Base-by-base conservation (phyloP, 2,888 invertebrate genomes). In the Ischnus inquisitorius region DNA sequence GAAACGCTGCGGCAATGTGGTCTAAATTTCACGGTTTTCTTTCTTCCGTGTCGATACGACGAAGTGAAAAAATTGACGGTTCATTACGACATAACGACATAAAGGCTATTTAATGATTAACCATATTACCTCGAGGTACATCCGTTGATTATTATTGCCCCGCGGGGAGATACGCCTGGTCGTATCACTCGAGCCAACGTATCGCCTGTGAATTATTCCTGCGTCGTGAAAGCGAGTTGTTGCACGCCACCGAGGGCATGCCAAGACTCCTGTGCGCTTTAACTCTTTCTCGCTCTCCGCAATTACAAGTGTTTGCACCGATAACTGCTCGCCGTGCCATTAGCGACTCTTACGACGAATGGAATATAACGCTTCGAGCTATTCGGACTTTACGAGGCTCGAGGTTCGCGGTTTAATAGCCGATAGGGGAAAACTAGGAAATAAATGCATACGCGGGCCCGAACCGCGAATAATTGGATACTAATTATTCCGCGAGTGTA, bases 351-450 rank as follows among this genome's bases (percentile, higher is more conserved):
- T 8, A 48, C 46, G 43, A 39, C 5, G 25, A 57, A 16, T 60
- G 14, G 34, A 10, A 48, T 34, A 34, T 34, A 34, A 34, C 34
- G 34, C 25, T 64, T 8, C 3, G 16, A 16, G 14, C 16, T 8
- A 54, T n/a, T 25, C 6, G 25, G 6, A 62, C 48, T 69, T 51
- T 39, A 62, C 69, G 48, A 62, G 48, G 5, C 39, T 34, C 48
- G 41, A 6, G 12, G 12, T n/a, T 48, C 34, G 34, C 34, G 34
- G n/a, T 34, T 39, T 16, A 64, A 39, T 22, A 25, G 14, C 69
- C 48, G 62, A 64, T 39, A 62, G 25, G 60, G 25, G 68, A 62
- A 69, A 69, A 62, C 69, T 62, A 39, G 48, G 39, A 69, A 78
- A 78, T 34, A 41, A 69, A 64, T 16, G 46, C 25, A 14, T 34